Conservation (phyloP, 1,140 invertebrate genomes). For the Brachionus rubens region DNA sequence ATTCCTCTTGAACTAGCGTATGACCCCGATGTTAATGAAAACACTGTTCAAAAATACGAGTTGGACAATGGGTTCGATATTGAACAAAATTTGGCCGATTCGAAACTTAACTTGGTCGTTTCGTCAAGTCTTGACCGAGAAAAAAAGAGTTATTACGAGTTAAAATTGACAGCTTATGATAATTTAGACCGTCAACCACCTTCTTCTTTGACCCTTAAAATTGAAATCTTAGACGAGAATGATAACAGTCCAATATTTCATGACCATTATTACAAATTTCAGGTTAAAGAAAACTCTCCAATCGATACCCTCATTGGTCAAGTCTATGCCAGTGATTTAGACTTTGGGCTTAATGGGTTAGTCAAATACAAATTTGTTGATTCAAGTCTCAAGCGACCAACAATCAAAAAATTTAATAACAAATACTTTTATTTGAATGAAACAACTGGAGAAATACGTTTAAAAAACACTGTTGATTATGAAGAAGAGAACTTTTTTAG, state of each 20-base stretch:
- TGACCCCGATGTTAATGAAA: slow-evolving; percentile 2
- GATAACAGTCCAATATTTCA: slow-evolving; percentile 42
- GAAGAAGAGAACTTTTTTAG: slow-evolving; percentile 34
- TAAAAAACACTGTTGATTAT: slow-evolving; percentile 33
- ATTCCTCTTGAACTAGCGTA: slow-evolving; percentile 27
- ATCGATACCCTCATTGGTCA: slow-evolving; percentile 28
- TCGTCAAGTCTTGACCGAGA: slow-evolving; percentile 4
- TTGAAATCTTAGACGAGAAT: slow-evolving; percentile 25
- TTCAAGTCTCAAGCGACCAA: not conserved
- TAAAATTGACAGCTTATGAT: not conserved
- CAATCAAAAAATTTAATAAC: slow-evolving; percentile 1
- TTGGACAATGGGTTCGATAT: not conserved
- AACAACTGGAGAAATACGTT: not conserved
- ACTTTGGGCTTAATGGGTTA: not conserved
- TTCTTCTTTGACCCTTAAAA: not conserved
- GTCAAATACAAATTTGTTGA: slow-evolving; percentile 24
- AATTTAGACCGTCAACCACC: too few relatives aligned
- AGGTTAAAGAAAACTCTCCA: slow-evolving; percentile 3
- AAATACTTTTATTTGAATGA: slow-evolving; percentile 43
- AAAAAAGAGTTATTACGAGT: not conserved
- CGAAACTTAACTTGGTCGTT: slow-evolving; percentile 7
- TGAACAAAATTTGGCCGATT: slow-evolving; percentile 28
- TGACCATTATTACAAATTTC: slow-evolving; percentile 10
- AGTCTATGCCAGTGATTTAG: slow-evolving; percentile 21
- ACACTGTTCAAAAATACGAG: slow-evolving; percentile 26